These are phyloP conservation scores for Centropus bengalensis DNA, from an alignment of 2,113 vertebrate genomes.

Conservation along the genomic window DNA sequence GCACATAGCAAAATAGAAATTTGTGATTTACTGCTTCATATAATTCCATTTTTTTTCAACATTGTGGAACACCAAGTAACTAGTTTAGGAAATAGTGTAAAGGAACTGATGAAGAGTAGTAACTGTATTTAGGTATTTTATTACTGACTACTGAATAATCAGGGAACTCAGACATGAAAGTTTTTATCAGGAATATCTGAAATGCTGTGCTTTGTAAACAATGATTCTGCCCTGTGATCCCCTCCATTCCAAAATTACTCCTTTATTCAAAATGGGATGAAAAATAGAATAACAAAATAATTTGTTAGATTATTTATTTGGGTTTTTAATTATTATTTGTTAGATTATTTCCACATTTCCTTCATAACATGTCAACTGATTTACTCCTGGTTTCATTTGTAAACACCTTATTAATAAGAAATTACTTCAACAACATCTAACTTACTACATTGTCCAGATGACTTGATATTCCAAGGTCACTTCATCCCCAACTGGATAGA, in stretches of 20 bases:
- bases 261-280: neutral
- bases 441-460: neutral
- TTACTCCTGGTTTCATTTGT: neutral
- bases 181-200: neutral
- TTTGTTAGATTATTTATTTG: neutral
- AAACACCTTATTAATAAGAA: neutral
- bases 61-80: neutral
- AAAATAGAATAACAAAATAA: rapidly evolving
- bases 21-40: neutral
- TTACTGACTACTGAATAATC: neutral
- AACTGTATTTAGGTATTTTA: neutral
- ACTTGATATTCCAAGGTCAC: neutral
- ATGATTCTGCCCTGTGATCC: neutral
- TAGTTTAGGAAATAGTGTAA: neutral
- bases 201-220: neutral
- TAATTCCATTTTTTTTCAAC: neutral
- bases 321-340: neutral
- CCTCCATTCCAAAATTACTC: neutral
- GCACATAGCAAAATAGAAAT: neutral
- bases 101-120: neutral
- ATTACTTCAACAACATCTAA: neutral
- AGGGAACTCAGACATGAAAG: neutral
- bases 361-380: neutral
- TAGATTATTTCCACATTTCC: neutral
- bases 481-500: neutral